Evolutionary conservation across 2,888 invertebrate species (phyloP).

Genomic region (Lasioglossum pauxillum): DNA sequence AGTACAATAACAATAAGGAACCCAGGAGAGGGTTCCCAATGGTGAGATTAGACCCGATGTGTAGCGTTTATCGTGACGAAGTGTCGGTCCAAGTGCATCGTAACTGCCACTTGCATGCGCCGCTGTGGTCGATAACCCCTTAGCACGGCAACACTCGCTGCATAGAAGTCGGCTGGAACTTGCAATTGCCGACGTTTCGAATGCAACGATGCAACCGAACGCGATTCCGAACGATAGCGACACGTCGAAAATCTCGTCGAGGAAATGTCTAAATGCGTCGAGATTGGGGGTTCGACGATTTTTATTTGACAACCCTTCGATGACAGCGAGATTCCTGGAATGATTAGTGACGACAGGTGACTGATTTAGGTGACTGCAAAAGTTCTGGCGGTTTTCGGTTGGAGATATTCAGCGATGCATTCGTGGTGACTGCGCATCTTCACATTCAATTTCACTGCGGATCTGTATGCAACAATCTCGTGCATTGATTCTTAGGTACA

Average conservation of each 20-base stretch:
- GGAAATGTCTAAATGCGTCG: conserved; percentile 6
- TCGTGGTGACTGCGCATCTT: neutral
- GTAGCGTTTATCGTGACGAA: conserved; percentile 47
- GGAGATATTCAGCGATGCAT: neutral
- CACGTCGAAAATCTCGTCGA: neutral
- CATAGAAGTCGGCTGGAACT: neutral
- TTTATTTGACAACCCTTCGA: conserved; percentile 6
- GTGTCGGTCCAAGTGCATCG: conserved; percentile 44
- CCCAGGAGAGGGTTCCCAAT: conserved; percentile 18
- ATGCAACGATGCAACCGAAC: neutral
- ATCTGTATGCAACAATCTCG: neutral
- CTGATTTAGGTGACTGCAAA: neutral
- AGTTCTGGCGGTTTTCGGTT: neutral
- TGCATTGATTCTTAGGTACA: neutral
- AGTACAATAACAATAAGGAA: conserved; percentile 59
- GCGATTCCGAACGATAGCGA: neutral
- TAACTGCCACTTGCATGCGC: conserved; percentile 37
- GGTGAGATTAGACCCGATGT: conserved; percentile 38
- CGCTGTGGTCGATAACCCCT: conserved; percentile 42
- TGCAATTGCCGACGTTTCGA: neutral
- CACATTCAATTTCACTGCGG: neutral
- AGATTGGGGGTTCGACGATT: neutral
- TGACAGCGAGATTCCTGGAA: conserved; percentile 2
- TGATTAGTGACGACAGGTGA: conserved; percentile 5
- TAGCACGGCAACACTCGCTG: conserved; percentile 5